Evolutionary conservation across 35 echinoderm and acorn worm species (phyloP).

Genomic region (Chiridota heheva): DNA sequence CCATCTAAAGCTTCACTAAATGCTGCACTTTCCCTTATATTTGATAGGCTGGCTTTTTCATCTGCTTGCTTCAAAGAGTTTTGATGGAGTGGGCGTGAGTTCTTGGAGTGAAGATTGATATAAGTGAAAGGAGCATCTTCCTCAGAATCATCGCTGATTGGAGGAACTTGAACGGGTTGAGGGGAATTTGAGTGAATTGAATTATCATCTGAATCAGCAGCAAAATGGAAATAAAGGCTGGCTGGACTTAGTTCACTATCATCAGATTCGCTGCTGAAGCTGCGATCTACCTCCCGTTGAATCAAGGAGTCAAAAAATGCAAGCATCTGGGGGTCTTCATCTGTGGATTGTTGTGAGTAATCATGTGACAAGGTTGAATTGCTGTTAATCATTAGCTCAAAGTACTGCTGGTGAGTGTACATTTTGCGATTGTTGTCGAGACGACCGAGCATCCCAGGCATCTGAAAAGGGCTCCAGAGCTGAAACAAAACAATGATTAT

Average conservation of each 20-base stretch:
- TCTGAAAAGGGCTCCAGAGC: constrained; percentile 88
- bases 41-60: constrained; percentile 7
- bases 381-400: constrained; percentile 92
- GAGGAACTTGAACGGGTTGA: constrained; percentile 7
- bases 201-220: constrained; percentile 38
- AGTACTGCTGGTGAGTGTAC: constrained; percentile 93
- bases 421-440: constrained; percentile 63
- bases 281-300: constrained; percentile 85
- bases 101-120: not conserved
- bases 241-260: constrained; percentile 84
- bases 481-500: constrained; percentile 26
- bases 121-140: constrained; percentile 29
- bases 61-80: constrained; percentile 6
- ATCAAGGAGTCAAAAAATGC: constrained; percentile 99
- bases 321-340: constrained; percentile 95
- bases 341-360: constrained; percentile 83
- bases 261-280: constrained; percentile 82
- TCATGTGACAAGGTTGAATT: constrained; percentile 84
- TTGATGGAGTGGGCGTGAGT: not conserved
- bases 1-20: not conserved
- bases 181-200: constrained; percentile 49
- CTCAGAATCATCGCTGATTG: constrained; percentile 28
- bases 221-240: constrained; percentile 77
- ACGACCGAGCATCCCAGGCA: constrained; percentile 59
- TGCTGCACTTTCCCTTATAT: constrained; percentile 22